Percentiles rank a stretch among this genome's conserved stretches.
phyloP scores from a whole-genome alignment of 2,113 vertebrate genomes.

The Mugil cephalus region DNA sequence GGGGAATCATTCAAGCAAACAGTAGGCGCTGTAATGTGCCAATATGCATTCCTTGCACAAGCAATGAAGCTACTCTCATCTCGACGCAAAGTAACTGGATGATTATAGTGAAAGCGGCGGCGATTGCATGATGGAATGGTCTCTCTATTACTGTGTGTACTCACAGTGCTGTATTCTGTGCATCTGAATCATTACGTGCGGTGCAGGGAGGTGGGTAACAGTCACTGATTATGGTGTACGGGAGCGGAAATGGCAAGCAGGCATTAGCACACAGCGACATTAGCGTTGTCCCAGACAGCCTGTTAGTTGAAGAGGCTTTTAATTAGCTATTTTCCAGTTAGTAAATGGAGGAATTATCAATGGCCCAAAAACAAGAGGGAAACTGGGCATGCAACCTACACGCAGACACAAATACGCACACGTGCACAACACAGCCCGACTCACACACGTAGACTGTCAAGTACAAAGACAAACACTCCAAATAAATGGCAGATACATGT shows the following conservation, averaged over 20 bases:
- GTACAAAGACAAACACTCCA: constrained; percentile 66
- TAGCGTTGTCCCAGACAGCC: constrained; percentile 97
- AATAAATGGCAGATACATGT: constrained; percentile 55
- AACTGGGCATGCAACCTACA: constrained; percentile 87
- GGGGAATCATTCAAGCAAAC: not conserved
- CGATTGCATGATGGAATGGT: not conserved
- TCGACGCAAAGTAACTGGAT: constrained; percentile 4
- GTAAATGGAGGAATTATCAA: constrained; percentile 97
- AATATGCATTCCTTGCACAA: not conserved
- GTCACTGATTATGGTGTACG: constrained; percentile 89
- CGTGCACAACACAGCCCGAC: not conserved
- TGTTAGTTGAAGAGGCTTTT: constrained; percentile 99
- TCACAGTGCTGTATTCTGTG: constrained; percentile 58
- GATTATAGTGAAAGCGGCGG: constrained; percentile 20
- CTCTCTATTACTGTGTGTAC: constrained; percentile 32
- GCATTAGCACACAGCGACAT: constrained; percentile 89
- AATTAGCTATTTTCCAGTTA: constrained; percentile 99
- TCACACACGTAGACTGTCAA: constrained; percentile 40
- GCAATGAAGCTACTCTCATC: constrained; percentile 2
- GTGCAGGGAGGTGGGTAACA: constrained; percentile 84
- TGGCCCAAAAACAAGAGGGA: constrained; percentile 93
- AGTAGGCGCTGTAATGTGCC: not conserved
- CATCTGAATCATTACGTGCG: constrained; percentile 84
- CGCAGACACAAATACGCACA: constrained; percentile 41
- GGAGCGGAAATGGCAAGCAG: constrained; percentile 91